A percentile compares a stretch with the other conserved stretches of the same genome.
Conservation (phyloP, 2,113 vertebrate species). For the Ivindomyrus marchei region DNA sequence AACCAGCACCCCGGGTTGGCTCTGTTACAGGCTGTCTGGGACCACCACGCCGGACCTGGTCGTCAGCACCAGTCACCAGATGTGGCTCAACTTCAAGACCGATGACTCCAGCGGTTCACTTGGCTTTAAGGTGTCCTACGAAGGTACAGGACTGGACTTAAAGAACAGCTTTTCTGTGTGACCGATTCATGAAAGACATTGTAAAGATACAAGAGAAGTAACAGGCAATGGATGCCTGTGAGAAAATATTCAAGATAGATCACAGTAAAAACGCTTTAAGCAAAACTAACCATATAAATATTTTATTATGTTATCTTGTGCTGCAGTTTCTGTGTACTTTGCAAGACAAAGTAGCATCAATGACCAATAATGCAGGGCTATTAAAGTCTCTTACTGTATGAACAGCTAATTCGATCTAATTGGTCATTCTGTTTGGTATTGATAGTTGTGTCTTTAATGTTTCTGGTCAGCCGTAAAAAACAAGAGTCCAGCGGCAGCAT, state of each 20-base stretch:
- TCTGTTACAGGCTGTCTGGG: conserved; percentile 76
- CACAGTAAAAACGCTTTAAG: not conserved
- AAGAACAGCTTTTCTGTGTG: not conserved
- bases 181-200: not conserved
- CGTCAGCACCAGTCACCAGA: conserved; percentile 93
- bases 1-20: not conserved
- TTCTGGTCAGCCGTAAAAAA: not conserved
- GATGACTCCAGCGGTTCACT: conserved; percentile 87
- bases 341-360: not conserved
- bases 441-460: conserved; percentile 8
- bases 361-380: conserved; percentile 1
- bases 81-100: conserved; percentile 98
- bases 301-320: conserved; percentile 1
- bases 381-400: conserved; percentile 14
- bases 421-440: not conserved
- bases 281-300: not conserved
- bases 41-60: conserved; percentile 89
- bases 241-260: not conserved
- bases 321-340: not conserved
- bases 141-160: conserved; percentile 66
- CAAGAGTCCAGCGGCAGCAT: not conserved
- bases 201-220: not conserved
- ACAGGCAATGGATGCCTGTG: not conserved
- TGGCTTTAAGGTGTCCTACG: conserved; percentile 91
- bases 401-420: not conserved